Evolutionary conservation across 2,797 vertebrate species (phyloP).

Genomic region (Gobionotothen gibberifrons): DNA sequence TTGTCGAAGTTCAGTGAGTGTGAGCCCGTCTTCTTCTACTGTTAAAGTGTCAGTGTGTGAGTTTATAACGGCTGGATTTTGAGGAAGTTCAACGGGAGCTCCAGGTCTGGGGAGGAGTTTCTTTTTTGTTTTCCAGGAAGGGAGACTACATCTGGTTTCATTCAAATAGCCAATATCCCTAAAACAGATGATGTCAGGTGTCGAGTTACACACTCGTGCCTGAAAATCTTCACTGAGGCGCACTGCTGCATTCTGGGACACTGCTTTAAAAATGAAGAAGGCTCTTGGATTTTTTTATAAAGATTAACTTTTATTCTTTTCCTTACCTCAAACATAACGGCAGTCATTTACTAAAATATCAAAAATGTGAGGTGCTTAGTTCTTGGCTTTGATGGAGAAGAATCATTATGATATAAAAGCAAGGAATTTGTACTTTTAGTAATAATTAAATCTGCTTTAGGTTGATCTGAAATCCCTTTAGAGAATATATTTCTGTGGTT

Average conservation of each 20-base stretch:
- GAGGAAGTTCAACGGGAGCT: constrained; percentile 76
- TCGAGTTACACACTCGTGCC: constrained; percentile 66
- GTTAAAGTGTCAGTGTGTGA: constrained; percentile 49
- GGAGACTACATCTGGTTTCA: constrained; percentile 77
- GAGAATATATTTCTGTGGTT: background rate
- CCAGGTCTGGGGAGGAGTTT: constrained; percentile 55
- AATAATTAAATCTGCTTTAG: background rate
- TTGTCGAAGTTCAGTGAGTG: constrained; percentile 29
- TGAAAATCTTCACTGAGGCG: constrained; percentile 1
- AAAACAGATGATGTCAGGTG: constrained; percentile 75
- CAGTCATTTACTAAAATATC: too few relatives aligned
- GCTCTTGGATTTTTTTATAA: constrained; percentile 6
- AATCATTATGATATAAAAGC: background rate
- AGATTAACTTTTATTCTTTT: background rate
- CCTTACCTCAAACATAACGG: background rate
- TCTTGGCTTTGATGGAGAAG: background rate
- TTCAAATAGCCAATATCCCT: constrained; percentile 27
- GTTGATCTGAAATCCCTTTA: background rate
- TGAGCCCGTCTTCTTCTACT: constrained; percentile 16
- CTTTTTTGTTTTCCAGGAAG: constrained; percentile 32
- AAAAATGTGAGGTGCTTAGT: background rate
- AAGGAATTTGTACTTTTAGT: background rate
- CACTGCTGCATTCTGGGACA: constrained; percentile 4
- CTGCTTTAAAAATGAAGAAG: background rate
- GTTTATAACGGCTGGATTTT: constrained; percentile 74